phyloP scores from a whole-genome alignment of 2,113 vertebrate genomes.

The Hypanus sabinus region DNA sequence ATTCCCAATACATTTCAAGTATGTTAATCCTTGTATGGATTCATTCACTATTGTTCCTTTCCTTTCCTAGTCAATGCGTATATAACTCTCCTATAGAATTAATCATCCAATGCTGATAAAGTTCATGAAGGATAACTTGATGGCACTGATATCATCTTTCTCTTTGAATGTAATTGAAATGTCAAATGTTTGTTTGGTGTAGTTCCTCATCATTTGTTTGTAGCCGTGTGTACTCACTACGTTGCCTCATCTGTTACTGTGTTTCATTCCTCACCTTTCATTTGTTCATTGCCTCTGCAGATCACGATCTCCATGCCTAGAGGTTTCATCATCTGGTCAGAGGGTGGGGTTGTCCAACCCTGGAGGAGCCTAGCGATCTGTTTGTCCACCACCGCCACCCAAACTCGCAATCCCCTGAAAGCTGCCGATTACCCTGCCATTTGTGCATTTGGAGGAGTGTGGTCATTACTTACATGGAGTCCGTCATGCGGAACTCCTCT shows the following conservation, averaged over 20 bases:
- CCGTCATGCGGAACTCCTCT: background rate
- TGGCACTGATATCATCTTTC: background rate
- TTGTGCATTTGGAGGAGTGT: background rate
- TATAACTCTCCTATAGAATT: background rate
- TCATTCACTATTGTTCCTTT: background rate
- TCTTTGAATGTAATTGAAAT: constrained; percentile 4
- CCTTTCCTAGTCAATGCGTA: background rate
- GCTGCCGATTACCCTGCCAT: background rate
- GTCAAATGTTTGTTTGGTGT: background rate
- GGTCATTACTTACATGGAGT: background rate
- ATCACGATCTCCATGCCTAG: no score
- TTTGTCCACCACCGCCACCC: background rate
- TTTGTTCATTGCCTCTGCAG: background rate
- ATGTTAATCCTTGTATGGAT: background rate
- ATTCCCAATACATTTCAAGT: background rate
- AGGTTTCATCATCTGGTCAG: background rate
- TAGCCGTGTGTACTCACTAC: background rate
- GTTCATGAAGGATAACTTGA: background rate
- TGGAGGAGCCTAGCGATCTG: background rate
- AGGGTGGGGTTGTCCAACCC: background rate
- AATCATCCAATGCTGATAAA: background rate
- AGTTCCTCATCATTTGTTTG: background rate
- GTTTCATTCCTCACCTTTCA: background rate
- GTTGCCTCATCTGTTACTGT: background rate
- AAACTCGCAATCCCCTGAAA: no score